These are phyloP conservation scores for Hycleus cichorii DNA, from an alignment of 1,140 invertebrate genomes.

Conservation along the genomic window DNA sequence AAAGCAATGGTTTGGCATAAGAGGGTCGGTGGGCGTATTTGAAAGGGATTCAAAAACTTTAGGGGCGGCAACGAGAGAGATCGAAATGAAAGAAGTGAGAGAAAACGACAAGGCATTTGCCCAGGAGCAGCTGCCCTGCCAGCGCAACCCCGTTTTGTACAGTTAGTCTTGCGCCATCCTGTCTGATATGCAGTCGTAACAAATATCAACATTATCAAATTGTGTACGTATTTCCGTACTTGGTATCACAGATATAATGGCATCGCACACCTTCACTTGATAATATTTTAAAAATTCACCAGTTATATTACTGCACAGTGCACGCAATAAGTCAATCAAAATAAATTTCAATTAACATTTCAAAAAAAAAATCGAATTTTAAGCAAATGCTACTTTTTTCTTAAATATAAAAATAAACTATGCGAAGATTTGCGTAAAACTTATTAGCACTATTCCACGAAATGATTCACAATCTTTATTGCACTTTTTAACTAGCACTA, in stretches of 20 bases:
- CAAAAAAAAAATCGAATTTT: not conserved
- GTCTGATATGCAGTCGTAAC: slow-evolving; percentile 20
- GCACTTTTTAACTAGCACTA: slow-evolving; percentile 13
- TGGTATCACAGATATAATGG: slow-evolving; percentile 16
- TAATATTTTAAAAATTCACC: not conserved
- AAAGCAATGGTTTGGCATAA: slow-evolving; percentile 11
- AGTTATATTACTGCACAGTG: not conserved
- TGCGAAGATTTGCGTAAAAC: not conserved
- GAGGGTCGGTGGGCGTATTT: not conserved
- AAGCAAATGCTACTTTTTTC: not conserved
- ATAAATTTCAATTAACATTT: not conserved
- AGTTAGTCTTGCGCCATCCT: slow-evolving; percentile 30
- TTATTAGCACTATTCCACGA: not conserved
- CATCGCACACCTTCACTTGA: slow-evolving; percentile 12
- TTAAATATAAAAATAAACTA: too few relatives aligned
- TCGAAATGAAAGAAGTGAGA: not conserved
- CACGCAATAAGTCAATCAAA: not conserved
- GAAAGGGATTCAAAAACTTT: not conserved
- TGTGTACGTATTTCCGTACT: slow-evolving; percentile 26
- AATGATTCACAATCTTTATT: slow-evolving; percentile 8
- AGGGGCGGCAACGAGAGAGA: slow-evolving; percentile 18
- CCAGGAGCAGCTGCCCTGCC: slow-evolving; percentile 25
- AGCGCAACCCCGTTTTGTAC: slow-evolving; percentile 17
- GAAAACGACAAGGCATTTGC: slow-evolving; percentile 18
- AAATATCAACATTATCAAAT: slow-evolving; percentile 20